Base-by-base conservation (phyloP, 2,113 vertebrate species). In the Madoqua kirkii region DNA sequence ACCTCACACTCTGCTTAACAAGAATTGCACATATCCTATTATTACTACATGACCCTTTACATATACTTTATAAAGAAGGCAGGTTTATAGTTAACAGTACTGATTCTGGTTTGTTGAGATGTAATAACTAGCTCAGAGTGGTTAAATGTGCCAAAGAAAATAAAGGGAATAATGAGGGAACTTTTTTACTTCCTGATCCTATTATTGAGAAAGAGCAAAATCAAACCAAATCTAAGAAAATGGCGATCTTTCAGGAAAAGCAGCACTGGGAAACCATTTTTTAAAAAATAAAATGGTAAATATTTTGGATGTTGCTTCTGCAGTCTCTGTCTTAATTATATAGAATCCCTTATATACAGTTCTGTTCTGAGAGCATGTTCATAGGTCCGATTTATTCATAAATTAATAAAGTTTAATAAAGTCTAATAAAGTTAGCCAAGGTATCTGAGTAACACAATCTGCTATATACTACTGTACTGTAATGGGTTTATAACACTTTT, bases 61-160 rank as follows among this genome's bases (percentile, higher is more conserved):
- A 6, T 48, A 23, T 15, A 25, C 43, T 89, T 84, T 40, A 62
- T 87, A 40, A 86, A 52, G 67, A 11, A 89, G 71, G 31, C 33
- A 92, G 27, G 5, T 81, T 78, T 95, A 48, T 0, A 62, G 87
- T 10, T 48, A 88, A n/a, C 25, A 27, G 57, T 59, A 36, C 12
- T 76, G 33, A 96, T 33, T 85, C 3, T 82, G 64, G 6, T 92
- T 90, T 95, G 64, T 96, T 97, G 82, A 93, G 50, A 45, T n/a
- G 1, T 55, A 40, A 23, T 67, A 85, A 83, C n/a, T 59, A 33
- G 23, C 29, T 91, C 67, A 81, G 71, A 40, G 10, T 3, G 21
- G 6, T 48, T 74, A 57, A 76, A 57, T 11, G 5, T 3, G 0
- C 31, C 43, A 76, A 87, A 96, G 43, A 96, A 83, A 95, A 92